phyloP scores from a whole-genome alignment of 1,140 invertebrate genomes.

The Galleria mellonella region DNA sequence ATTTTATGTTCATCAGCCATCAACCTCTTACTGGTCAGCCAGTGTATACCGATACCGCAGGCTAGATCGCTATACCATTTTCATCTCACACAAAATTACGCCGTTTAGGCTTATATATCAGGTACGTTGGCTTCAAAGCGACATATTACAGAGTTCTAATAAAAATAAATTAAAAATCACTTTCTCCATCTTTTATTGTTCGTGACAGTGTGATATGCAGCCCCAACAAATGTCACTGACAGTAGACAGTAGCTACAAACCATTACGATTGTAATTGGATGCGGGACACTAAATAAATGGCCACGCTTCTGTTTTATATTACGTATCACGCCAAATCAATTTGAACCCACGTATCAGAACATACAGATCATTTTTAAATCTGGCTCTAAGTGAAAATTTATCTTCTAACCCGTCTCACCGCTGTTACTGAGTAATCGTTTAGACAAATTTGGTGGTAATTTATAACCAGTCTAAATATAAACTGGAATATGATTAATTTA shows the following conservation, averaged over 20 bases:
- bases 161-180: no score
- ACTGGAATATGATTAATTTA: background rate
- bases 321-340: no score
- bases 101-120: no score
- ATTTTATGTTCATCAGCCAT: no score
- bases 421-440: conserved; percentile 12
- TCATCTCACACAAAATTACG: no score
- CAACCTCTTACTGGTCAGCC: no score
- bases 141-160: no score
- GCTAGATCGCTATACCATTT: no score
- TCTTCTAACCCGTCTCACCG: conserved; percentile 3
- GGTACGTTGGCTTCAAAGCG: no score
- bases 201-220: conserved; percentile 4
- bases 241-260: conserved; percentile 16
- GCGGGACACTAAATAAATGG: conserved; percentile 24
- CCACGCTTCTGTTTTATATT: conserved; percentile 11
- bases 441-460: conserved; percentile 6
- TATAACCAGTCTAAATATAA: background rate
- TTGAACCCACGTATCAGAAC: no score
- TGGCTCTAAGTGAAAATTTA: conserved; percentile 1
- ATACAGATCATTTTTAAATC: background rate
- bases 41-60: no score
- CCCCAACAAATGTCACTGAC: conserved; percentile 11
- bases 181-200: background rate
- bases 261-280: conserved; percentile 34